Conservation (phyloP, 2,888 invertebrate species). For the Heliconius erato region DNA sequence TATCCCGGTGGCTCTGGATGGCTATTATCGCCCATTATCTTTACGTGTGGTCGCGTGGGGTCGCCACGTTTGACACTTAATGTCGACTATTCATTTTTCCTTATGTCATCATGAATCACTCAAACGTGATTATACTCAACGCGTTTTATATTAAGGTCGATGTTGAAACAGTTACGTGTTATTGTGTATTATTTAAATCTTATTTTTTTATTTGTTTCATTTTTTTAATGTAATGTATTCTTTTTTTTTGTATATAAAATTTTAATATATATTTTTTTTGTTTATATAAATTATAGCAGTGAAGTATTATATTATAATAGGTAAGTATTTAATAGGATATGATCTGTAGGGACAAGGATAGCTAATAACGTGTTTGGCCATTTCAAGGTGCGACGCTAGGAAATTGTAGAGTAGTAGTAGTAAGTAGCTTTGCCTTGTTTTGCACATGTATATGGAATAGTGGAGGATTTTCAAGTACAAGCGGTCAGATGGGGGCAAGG, state of each 20-base stretch:
- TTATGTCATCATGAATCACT: slow-evolving; percentile 53
- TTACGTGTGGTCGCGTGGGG: slow-evolving; percentile 77
- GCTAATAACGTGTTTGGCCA: slow-evolving; percentile 16
- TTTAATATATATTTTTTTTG: neutral
- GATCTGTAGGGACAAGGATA: slow-evolving; percentile 27
- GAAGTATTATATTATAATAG: neutral
- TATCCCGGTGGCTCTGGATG: slow-evolving; percentile 63
- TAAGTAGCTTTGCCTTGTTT: slow-evolving; percentile 54
- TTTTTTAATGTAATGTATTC: neutral
- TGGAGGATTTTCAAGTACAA: slow-evolving; percentile 66
- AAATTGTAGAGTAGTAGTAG: slow-evolving; percentile 28
- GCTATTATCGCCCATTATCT: slow-evolving; percentile 76
- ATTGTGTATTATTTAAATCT: neutral
- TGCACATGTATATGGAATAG: slow-evolving; percentile 62
- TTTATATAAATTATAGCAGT: neutral
- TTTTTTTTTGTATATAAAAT: neutral
- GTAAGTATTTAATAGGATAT: slow-evolving; percentile 2
- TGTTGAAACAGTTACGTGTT: slow-evolving; percentile 33
- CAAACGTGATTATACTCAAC: slow-evolving; percentile 36
- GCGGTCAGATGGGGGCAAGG: slow-evolving; percentile 64
- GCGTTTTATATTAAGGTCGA: slow-evolving; percentile 28
- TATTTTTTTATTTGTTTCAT: neutral
- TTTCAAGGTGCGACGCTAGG: slow-evolving; percentile 36
- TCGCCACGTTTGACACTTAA: slow-evolving; percentile 66
- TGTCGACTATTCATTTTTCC: slow-evolving; percentile 55